Base-by-base conservation (phyloP, 2,888 invertebrate species). In the Platynereis dumerilii region DNA sequence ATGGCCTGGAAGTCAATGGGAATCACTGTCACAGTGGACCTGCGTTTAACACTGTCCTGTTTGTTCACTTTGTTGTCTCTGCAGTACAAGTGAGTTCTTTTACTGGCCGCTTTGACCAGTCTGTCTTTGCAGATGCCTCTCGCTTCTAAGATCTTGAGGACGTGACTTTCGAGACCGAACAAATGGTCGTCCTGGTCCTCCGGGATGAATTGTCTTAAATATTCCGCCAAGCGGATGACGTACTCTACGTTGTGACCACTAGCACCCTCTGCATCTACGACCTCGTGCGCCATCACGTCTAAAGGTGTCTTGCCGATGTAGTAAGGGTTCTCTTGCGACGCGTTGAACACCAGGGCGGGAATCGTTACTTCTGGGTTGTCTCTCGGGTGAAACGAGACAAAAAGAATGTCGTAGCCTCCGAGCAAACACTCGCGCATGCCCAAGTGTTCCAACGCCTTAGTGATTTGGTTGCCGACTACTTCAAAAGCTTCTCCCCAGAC, bases 401-500 rank as follows among this genome's bases (percentile, higher is more conserved):
- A 39, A 2, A 86, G 83, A 7, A 88, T 87, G 56, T 86, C 81
- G 84, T 92, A 92, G 39, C 92, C 92, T n/a, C 94, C 94, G 39
- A 93, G 86, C 65, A 89, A 87, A 82, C 91, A 91, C 83, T 95
- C 95, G 64, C 94, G 86, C 66, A 89, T 89, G 70, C 91, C 89
- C 59, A 95, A 87, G 84, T 94, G 93, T 0, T 90, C 90, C 60
- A 94, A 83, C 7, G 89, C 88, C 65, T 89, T 88, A 0, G 90
- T 44, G 27, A 82, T 78, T 26, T 72, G 68, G 2, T 78, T 90
- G 2, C 82, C 83, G 54, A 88, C 88, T 66, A 94, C 87, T 82
- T 92, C 88, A 81, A 91, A 95, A 0, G 93, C 93, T 75, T 91
- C 89, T 17, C 95, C 95, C 90, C 93, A 92, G 15, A 93, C 92